Conservation (phyloP, 2,888 invertebrate species). For the Dryocosmus kuriphilus region DNA sequence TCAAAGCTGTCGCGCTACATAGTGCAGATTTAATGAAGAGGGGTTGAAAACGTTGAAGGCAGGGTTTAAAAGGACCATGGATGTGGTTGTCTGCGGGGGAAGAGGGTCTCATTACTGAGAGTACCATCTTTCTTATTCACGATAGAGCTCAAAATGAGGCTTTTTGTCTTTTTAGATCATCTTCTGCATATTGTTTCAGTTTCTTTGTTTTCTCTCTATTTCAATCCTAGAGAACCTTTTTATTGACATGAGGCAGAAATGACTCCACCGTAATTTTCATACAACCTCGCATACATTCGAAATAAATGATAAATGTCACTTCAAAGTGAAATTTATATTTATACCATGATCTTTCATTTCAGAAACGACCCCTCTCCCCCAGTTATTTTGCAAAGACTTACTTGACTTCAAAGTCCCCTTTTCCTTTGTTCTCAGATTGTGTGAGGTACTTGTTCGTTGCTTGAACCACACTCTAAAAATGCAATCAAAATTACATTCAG, state of each 20-base stretch:
- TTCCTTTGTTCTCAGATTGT: no score
- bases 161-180: not conserved
- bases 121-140: slow-evolving; percentile 32
- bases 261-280: not conserved
- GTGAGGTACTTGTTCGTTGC: not conserved
- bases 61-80: slow-evolving; percentile 45
- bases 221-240: not conserved
- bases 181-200: not conserved
- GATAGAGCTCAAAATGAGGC: slow-evolving; percentile 4
- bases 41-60: slow-evolving; percentile 40
- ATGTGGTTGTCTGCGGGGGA: slow-evolving; percentile 42
- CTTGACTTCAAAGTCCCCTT: not conserved
- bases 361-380: not conserved
- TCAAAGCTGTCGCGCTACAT: no score
- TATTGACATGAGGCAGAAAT: not conserved
- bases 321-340: not conserved
- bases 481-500: no score
- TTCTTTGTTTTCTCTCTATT: not conserved
- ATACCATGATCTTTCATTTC: not conserved
- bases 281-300: not conserved
- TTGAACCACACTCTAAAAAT: not conserved
- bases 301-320: not conserved
- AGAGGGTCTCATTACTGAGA: slow-evolving; percentile 48
- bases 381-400: not conserved
- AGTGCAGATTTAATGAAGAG: slow-evolving; percentile 20